phyloP scores from a whole-genome alignment of 2,888 invertebrate species.

The Chrysopilus asiliformis region DNA sequence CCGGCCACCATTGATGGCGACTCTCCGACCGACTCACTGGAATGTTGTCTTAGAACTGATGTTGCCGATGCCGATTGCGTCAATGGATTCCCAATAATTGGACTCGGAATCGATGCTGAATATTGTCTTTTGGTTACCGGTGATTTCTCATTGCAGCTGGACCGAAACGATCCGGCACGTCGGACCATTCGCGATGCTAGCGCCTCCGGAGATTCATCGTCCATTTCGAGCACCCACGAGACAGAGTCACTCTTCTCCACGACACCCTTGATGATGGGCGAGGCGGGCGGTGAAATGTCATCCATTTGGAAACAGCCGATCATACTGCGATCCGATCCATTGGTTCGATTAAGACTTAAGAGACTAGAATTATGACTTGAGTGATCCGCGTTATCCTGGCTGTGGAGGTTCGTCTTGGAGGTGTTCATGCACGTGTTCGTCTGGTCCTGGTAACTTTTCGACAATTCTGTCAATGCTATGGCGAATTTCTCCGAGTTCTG shows the following conservation, averaged over 20 bases:
- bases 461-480: constrained; percentile 31
- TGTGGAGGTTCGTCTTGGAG: constrained; percentile 13
- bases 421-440: constrained; percentile 9
- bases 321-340: constrained; percentile 16
- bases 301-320: constrained; percentile 23
- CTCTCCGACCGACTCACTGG: constrained; percentile 27
- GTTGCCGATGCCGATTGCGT: constrained; percentile 42
- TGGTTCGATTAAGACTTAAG: constrained; percentile 14
- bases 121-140: constrained; percentile 33
- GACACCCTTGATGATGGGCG: constrained; percentile 67
- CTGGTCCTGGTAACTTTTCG: constrained; percentile 18
- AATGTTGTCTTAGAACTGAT: constrained; percentile 33
- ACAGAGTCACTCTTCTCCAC: constrained; percentile 78
- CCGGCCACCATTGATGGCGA: constrained; percentile 14
- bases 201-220: constrained; percentile 55
- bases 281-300: constrained; percentile 45
- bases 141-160: constrained; percentile 24
- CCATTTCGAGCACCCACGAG: constrained; percentile 72
- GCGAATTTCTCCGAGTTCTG: constrained; percentile 60
- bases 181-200: constrained; percentile 56
- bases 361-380: constrained; percentile 20
- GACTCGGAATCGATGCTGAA: constrained; percentile 14
- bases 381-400: constrained; percentile 16
- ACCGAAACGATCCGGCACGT: constrained; percentile 50
- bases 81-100: constrained; percentile 24